A percentile compares a stretch with the other conserved stretches of the same genome.
Evolutionary conservation across 2,797 vertebrate genomes (phyloP).

Genomic region (Poecilia gillii): DNA sequence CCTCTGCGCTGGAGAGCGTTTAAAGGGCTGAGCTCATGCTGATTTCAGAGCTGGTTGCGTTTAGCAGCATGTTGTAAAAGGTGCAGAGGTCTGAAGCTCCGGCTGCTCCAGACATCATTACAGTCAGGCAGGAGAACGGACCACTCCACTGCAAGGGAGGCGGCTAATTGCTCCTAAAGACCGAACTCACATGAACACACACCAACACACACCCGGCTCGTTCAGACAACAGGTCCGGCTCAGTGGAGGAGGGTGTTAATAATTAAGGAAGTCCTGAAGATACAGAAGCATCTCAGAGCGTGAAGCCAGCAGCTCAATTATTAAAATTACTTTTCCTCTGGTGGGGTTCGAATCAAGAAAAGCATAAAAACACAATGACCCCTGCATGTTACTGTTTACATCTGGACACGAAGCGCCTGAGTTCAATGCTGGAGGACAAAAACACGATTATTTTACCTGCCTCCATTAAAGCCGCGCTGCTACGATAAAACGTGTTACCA

Average conservation of each 20-base stretch:
- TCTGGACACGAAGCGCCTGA: too few relatives aligned
- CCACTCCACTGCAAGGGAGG: conserved; percentile 34
- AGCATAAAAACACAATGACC: not conserved
- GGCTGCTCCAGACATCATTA: conserved; percentile 64
- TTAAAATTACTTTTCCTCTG: not conserved
- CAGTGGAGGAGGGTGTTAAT: conserved; percentile 66
- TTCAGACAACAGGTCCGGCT: conserved; percentile 44
- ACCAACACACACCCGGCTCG: not conserved
- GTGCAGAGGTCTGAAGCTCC: conserved; percentile 26
- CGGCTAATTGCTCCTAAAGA: conserved; percentile 54
- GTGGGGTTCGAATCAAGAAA: not conserved
- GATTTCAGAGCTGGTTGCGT: conserved; percentile 11
- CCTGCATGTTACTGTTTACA: too few relatives aligned
- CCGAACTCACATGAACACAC: not conserved
- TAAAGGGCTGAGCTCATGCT: not conserved
- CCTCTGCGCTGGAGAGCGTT: not conserved
- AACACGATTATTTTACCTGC: too few relatives aligned
- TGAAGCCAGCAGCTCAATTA: too few relatives aligned
- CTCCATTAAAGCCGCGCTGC: too few relatives aligned
- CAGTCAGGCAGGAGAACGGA: conserved; percentile 43
- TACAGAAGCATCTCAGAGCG: not conserved
- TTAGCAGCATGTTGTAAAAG: conserved; percentile 27
- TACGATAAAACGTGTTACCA: too few relatives aligned
- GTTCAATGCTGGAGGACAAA: too few relatives aligned
- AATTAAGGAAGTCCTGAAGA: conserved; percentile 68